Base-by-base conservation (phyloP, 37 sponge, comb jelly and placozoan species). In the Amphimedon queenslandica region DNA sequence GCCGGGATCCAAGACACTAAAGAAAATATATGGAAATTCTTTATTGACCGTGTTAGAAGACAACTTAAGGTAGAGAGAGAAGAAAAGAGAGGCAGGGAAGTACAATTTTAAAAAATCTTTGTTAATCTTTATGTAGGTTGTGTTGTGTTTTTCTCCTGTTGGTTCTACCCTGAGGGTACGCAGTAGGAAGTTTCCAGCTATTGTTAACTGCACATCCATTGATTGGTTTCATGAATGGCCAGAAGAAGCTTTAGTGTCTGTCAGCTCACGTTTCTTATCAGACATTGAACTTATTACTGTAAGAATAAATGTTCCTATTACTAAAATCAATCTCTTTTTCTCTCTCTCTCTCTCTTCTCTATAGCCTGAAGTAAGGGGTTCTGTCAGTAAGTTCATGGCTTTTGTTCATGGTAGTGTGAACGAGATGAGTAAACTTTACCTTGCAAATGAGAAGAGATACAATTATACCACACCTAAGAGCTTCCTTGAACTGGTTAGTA, bases 161-260 rank as follows among this genome's bases (percentile, higher is more conserved):
- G 99, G 99, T 13, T 55, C 87, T 34, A 98, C 95, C 1, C 88
- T 98, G 68, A 79, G 99, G 37, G 90, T 95, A 4, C 67, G 99
- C 16, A 80, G 85, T 55, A 68, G 99, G 37, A 98, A 95, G 75
- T 98, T 98, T 79, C 99, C 99, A 32, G 99, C 99, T 55, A 80
- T 98, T 43, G 96, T 98, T 40, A 98, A 98, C 74, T 98, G 99
- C 63, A 94, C 96, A 18, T 78, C 68, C 63, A 98, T 98, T 61
- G 95, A 98, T 67, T 98, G 99, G 99, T 98, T 98, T 92, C 99
- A 98, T 65, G 93, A 88, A 58, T 98, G 99, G 99, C 99, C 99
- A 0, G 90, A 94, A 57, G 93, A 88, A 70, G 99, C 99, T 61
- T 77, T 98, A 40, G 72, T 90, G 2, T 94, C 95, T 67, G 99